phyloP scores from a whole-genome alignment of 2,113 vertebrate species.

The Anhinga rufa region DNA sequence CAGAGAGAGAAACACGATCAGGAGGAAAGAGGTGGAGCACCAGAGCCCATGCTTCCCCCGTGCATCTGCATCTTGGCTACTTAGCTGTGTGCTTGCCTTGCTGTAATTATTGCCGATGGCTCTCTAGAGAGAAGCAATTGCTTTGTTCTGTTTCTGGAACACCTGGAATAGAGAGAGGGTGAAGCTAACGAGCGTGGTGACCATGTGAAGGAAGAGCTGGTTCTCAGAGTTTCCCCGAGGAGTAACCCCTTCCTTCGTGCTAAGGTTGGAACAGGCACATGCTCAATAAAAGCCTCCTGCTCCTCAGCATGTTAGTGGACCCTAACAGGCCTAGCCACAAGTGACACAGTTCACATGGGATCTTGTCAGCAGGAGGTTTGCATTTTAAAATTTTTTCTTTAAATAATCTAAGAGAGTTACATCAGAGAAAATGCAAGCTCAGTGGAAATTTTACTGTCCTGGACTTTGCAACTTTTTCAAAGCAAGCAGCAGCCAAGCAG shows the following conservation, averaged over 20 bases:
- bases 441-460: slow-evolving; percentile 22
- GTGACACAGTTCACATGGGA: background rate
- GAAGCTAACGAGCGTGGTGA: background rate
- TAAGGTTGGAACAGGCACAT: background rate
- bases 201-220: background rate
- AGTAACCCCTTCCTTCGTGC: rapidly evolving
- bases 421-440: slow-evolving; percentile 32
- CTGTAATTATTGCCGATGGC: background rate
- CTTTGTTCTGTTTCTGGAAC: background rate
- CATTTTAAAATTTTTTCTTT: background rate
- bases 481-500: slow-evolving; percentile 33
- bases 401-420: background rate
- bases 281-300: background rate
- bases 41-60: background rate
- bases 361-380: background rate
- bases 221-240: background rate
- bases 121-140: background rate
- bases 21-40: background rate
- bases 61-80: background rate
- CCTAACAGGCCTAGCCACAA: background rate
- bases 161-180: background rate
- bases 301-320: background rate
- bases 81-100: background rate
- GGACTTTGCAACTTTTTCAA: slow-evolving; percentile 25
- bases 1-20: background rate